Evolutionary conservation across 2,888 invertebrate species (phyloP).

Genomic region (Meteorus colon): DNA sequence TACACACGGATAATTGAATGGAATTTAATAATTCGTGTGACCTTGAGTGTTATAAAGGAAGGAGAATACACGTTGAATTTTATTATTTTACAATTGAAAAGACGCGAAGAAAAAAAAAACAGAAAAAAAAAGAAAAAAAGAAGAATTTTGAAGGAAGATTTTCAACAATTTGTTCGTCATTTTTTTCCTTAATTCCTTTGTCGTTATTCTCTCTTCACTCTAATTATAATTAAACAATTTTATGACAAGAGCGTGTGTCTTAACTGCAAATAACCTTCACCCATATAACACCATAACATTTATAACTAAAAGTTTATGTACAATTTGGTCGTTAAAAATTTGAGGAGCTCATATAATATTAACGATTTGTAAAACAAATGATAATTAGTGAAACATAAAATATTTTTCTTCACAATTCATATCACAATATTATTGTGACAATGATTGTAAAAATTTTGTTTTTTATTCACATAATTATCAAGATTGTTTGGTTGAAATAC

Average conservation of each 20-base stretch:
- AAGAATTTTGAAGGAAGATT: neutral
- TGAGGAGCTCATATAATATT: slow-evolving; percentile 20
- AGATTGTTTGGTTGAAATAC: too few relatives aligned
- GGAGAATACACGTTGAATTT: neutral
- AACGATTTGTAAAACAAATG: slow-evolving; percentile 21
- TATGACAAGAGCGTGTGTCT: neutral
- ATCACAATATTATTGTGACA: neutral
- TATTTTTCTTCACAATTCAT: neutral
- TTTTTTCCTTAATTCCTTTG: neutral
- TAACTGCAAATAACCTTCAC: neutral
- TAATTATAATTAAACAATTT: neutral
- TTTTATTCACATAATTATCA: too few relatives aligned
- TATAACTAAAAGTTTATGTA: too few relatives aligned
- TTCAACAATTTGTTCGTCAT: neutral
- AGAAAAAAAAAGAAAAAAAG: neutral
- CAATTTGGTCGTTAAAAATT: neutral
- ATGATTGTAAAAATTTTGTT: too few relatives aligned
- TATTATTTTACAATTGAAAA: neutral
- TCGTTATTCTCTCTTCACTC: too few relatives aligned
- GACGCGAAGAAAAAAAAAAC: neutral
- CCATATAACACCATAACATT: slow-evolving; percentile 1
- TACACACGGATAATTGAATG: neutral
- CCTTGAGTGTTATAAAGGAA: neutral
- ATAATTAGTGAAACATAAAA: slow-evolving; percentile 26
- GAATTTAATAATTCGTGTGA: neutral